Percentiles rank a stretch among this genome's conserved stretches.
These are phyloP conservation scores for Caenorhabditis zanzibari DNA, from an alignment of 2,888 invertebrate genomes.

Conservation along the genomic window DNA sequence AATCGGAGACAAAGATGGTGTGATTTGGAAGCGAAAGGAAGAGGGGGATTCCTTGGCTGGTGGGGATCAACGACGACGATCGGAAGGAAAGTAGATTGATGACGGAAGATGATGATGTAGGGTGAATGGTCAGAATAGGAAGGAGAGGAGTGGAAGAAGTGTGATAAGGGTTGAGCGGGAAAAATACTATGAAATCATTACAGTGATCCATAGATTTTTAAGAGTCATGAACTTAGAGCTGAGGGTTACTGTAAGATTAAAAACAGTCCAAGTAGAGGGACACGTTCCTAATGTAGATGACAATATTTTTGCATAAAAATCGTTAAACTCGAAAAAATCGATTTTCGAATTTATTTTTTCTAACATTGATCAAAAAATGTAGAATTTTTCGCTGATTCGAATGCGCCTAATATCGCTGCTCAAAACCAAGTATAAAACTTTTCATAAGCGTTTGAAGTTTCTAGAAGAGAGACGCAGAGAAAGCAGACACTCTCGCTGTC, in stretches of 20 bases:
- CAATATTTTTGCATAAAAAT: too few relatives aligned
- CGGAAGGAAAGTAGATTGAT: constrained; percentile 4
- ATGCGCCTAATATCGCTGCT: too few relatives aligned
- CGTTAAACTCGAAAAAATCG: too few relatives aligned
- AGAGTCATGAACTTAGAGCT: background rate
- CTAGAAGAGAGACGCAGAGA: too few relatives aligned
- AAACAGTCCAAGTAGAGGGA: too few relatives aligned
- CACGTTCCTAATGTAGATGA: too few relatives aligned
- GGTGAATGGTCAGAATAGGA: constrained; percentile 1
- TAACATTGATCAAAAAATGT: too few relatives aligned
- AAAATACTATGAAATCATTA: constrained; percentile 32
- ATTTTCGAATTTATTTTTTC: too few relatives aligned
- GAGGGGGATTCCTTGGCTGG: background rate
- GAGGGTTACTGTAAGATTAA: background rate
- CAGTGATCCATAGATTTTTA: background rate
- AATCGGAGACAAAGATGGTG: constrained; percentile 28
- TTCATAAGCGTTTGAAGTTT: too few relatives aligned
- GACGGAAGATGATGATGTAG: constrained; percentile 15
- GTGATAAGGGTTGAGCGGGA: background rate
- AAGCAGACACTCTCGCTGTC: too few relatives aligned
- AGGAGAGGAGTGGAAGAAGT: background rate
- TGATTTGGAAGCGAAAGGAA: constrained; percentile 44
- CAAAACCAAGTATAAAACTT: too few relatives aligned
- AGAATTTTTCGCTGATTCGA: too few relatives aligned
- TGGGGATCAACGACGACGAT: background rate